Percentiles rank a stretch among this genome's conserved stretches.
These are phyloP conservation scores for Drosophila mercatorum DNA, from an alignment of 2,888 invertebrate species.

Conservation along the genomic window DNA sequence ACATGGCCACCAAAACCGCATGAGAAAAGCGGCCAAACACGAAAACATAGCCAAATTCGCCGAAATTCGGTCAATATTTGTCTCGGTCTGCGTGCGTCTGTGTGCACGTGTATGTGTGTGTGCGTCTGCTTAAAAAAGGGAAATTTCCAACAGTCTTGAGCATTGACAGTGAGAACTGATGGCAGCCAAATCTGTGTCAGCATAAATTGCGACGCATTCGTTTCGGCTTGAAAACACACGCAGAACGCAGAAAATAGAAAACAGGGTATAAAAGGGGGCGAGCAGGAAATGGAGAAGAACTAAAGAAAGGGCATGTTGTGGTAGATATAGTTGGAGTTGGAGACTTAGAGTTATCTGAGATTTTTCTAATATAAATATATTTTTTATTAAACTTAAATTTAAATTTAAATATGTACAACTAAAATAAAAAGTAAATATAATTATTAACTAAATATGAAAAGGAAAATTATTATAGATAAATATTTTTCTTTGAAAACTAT, in stretches of 20 bases:
- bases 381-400: not conserved
- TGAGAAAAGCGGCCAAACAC: conserved; percentile 39
- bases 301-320: not conserved
- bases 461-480: too few species aligned
- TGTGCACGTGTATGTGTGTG: conserved; percentile 1
- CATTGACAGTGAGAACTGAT: conserved; percentile 23
- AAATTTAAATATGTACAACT: not conserved
- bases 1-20: conserved; percentile 45
- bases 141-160: conserved; percentile 46
- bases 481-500: too few species aligned
- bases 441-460: too few species aligned
- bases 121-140: conserved; percentile 36
- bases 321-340: not conserved
- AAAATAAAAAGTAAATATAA: too few species aligned
- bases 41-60: conserved; percentile 53
- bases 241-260: not conserved
- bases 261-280: not conserved
- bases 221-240: conserved; percentile 15
- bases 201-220: conserved; percentile 49
- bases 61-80: conserved; percentile 79
- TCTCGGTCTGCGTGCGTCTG: conserved; percentile 8
- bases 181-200: conserved; percentile 54
- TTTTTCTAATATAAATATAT: not conserved
- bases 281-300: not conserved
- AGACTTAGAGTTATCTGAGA: not conserved